Evolutionary conservation across 2,888 invertebrate species (phyloP).

Genomic region (Chalcosyrphus nemorum): DNA sequence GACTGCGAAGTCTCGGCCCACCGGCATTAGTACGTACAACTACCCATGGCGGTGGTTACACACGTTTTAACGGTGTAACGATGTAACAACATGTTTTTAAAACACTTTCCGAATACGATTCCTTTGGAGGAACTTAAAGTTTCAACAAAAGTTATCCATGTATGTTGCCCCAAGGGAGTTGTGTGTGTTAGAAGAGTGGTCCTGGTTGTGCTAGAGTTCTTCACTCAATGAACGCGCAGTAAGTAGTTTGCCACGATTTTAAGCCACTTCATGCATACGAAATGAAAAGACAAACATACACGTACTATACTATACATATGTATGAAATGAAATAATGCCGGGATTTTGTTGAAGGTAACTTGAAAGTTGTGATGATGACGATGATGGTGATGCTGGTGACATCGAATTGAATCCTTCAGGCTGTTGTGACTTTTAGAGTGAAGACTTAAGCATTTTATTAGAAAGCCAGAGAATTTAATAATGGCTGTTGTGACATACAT

Average conservation of each 20-base stretch:
- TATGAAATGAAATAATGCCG: not conserved
- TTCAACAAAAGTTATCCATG: slow-evolving; percentile 45
- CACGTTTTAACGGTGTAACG: slow-evolving; percentile 53
- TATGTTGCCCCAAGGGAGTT: slow-evolving; percentile 10
- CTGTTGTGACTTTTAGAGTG: not conserved
- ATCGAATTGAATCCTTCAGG: not conserved
- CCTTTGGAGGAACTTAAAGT: slow-evolving; percentile 39
- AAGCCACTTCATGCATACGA: slow-evolving; percentile 58
- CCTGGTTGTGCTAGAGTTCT: slow-evolving; percentile 16
- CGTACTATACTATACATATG: not conserved
- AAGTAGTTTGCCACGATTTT: slow-evolving; percentile 59
- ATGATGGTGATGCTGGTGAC: slow-evolving; percentile 1
- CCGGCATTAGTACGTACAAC: slow-evolving; percentile 20
- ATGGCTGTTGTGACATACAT: not conserved
- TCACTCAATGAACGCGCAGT: slow-evolving; percentile 52
- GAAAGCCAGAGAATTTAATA: not conserved
- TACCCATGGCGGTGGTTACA: slow-evolving; percentile 33
- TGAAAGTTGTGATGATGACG: not conserved
- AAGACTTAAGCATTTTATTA: not conserved
- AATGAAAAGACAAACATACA: slow-evolving; percentile 29
- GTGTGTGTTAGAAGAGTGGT: not conserved
- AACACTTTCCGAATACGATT: slow-evolving; percentile 60
- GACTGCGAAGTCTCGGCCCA: not conserved
- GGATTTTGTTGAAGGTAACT: not conserved
- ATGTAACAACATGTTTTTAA: slow-evolving; percentile 64